A percentile compares a stretch with the other conserved stretches of the same genome.
Evolutionary conservation across 2,888 invertebrate genomes (phyloP).

Genomic region (Nomada goodeniana): DNA sequence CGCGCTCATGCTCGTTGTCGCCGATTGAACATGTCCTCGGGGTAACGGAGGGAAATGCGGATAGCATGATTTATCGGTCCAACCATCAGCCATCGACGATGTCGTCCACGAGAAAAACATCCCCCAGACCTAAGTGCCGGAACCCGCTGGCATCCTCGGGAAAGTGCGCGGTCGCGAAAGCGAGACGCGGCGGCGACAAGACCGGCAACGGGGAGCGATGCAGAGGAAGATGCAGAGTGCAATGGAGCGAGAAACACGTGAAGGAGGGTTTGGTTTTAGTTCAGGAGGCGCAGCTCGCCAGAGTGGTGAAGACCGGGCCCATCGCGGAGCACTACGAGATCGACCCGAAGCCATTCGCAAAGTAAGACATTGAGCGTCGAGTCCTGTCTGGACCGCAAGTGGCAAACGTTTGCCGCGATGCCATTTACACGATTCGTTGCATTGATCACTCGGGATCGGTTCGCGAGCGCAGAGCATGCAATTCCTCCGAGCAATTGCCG

Average conservation of each 20-base stretch:
- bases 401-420: neutral
- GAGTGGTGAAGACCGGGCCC: constrained; percentile 85
- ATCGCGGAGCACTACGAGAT: constrained; percentile 85
- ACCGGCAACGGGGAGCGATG: constrained; percentile 74
- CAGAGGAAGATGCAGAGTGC: constrained; percentile 82
- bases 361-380: constrained; percentile 76
- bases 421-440: neutral
- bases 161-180: constrained; percentile 66
- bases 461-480: neutral
- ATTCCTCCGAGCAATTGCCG: neutral
- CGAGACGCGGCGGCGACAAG: constrained; percentile 61
- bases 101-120: constrained; percentile 81
- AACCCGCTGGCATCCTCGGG: constrained; percentile 74
- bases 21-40: neutral
- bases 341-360: constrained; percentile 85
- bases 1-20: constrained; percentile 7
- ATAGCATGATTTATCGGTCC: constrained; percentile 79
- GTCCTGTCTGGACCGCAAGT: neutral
- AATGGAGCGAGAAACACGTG: constrained; percentile 85
- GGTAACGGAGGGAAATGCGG: neutral
- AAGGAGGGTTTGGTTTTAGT: constrained; percentile 85
- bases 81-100: constrained; percentile 80
- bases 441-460: neutral
- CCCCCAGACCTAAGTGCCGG: constrained; percentile 79
- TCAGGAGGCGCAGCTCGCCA: constrained; percentile 84